Evolutionary conservation across 2,797 vertebrate species (phyloP).

Genomic region (Tapirus indicus): DNA sequence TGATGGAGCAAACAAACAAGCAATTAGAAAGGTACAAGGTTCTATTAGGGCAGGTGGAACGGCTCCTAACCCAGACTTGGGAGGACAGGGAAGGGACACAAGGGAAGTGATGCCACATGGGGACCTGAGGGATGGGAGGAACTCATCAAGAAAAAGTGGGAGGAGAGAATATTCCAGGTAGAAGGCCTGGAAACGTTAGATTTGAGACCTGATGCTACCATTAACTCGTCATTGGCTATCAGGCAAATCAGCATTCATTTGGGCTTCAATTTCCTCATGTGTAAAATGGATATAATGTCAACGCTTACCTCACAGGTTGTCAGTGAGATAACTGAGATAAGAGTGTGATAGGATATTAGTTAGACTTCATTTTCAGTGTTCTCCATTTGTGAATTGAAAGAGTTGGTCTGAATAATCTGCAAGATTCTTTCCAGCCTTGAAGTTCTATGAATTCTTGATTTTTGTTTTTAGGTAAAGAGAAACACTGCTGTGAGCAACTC

Average conservation of each 20-base stretch:
- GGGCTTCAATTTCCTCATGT: neutral
- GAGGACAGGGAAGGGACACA: neutral
- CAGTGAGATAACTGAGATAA: too few species aligned
- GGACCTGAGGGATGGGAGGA: neutral
- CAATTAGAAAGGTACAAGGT: too few species aligned
- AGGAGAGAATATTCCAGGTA: neutral
- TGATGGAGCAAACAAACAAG: neutral
- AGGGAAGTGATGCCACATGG: neutral
- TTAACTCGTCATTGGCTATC: neutral
- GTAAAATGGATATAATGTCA: neutral
- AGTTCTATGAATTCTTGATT: neutral
- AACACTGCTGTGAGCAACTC: neutral
- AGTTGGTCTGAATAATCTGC: neutral
- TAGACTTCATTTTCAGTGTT: neutral
- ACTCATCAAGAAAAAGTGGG: neutral
- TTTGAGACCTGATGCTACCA: neutral
- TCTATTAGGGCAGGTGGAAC: neutral
- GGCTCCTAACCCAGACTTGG: too few species aligned
- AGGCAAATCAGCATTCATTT: neutral
- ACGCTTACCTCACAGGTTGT: neutral
- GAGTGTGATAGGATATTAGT: neutral
- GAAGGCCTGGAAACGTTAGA: neutral
- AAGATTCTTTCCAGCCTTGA: neutral
- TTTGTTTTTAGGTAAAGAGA: conserved; percentile 40
- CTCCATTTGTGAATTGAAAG: neutral